phyloP scores from a whole-genome alignment of 2,888 invertebrate species.

The Hypomecis atomaria region DNA sequence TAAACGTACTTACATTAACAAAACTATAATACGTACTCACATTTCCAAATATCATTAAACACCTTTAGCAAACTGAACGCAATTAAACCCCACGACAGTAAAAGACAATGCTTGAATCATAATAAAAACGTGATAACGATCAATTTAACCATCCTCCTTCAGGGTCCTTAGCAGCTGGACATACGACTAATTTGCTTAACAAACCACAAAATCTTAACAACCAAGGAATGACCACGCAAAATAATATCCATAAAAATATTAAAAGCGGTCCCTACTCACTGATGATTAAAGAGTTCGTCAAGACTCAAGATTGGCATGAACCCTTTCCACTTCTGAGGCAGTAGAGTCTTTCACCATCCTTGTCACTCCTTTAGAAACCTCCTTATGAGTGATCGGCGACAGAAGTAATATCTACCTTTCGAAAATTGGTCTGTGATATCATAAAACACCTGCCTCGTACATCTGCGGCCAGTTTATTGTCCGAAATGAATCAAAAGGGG shows the following conservation, averaged over 20 bases:
- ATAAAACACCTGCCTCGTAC: constrained; percentile 67
- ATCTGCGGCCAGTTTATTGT: constrained; percentile 76
- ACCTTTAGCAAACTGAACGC: constrained; percentile 8
- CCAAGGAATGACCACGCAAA: constrained; percentile 49
- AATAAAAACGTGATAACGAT: constrained; percentile 37
- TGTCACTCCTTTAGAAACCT: background rate
- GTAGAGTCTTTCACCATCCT: constrained; percentile 24
- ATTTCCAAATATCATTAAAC: background rate
- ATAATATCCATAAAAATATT: constrained; percentile 44
- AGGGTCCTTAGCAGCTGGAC: constrained; percentile 36
- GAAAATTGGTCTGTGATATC: constrained; percentile 22
- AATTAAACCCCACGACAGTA: constrained; percentile 1
- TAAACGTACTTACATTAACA: too few relatives aligned
- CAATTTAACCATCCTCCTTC: constrained; percentile 24
- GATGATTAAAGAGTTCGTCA: constrained; percentile 28
- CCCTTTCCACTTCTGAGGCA: too few relatives aligned
- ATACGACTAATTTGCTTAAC: constrained; percentile 52
- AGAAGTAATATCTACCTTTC: background rate
- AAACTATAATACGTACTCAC: too few relatives aligned
- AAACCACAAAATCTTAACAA: constrained; percentile 51
- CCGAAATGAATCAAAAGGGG: constrained; percentile 64
- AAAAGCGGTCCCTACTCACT: constrained; percentile 36
- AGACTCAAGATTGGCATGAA: background rate
- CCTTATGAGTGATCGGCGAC: background rate
- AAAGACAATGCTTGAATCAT: constrained; percentile 16